phyloP scores from a whole-genome alignment of 2,888 invertebrate genomes.

The Resseliella maxima region DNA sequence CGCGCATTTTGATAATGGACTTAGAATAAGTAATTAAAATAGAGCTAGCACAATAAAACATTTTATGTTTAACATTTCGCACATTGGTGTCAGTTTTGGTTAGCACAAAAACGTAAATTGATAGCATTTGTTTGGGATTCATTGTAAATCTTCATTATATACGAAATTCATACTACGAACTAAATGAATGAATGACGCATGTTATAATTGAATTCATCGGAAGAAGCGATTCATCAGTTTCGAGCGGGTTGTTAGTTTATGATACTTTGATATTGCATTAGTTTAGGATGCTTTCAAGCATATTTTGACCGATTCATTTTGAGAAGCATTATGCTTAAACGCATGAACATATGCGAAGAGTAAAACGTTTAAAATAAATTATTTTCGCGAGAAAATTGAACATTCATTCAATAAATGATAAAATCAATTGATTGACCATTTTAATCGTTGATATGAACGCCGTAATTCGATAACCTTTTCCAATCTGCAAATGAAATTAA shows the following conservation, averaged over 20 bases:
- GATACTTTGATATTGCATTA: no score
- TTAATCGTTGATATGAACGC: not conserved
- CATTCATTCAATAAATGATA: not conserved
- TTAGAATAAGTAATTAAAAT: not conserved
- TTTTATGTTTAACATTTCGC: not conserved
- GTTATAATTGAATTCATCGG: no score
- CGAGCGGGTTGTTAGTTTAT: no score
- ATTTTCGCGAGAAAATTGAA: not conserved
- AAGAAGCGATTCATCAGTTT: no score
- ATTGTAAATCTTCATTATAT: not conserved
- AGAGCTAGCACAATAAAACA: not conserved
- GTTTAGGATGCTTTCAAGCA: no score
- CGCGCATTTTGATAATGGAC: not conserved
- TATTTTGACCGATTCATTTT: no score
- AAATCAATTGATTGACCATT: constrained; percentile 3
- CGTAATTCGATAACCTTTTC: not conserved
- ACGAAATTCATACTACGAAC: no score
- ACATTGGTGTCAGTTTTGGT: not conserved
- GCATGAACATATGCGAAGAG: no score
- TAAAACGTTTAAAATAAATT: no score
- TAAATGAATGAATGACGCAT: no score
- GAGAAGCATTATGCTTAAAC: no score
- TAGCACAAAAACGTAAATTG: not conserved
- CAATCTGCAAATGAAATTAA: not conserved
- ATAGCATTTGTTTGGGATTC: not conserved